phyloP scores from a whole-genome alignment of 2,113 vertebrate species.

The Acrocephalus arundinaceus region DNA sequence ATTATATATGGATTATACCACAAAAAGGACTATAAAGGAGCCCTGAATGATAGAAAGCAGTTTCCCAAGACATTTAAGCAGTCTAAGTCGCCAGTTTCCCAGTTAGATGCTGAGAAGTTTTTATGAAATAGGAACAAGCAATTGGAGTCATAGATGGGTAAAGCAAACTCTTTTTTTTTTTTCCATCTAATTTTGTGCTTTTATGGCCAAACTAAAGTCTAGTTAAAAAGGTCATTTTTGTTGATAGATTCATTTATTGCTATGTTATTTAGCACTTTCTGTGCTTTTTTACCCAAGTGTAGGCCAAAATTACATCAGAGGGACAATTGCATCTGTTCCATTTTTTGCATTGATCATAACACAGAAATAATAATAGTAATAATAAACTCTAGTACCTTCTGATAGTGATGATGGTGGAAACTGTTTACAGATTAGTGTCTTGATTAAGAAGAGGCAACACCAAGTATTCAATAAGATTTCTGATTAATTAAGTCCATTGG shows the following conservation, averaged over 20 bases:
- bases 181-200: background rate
- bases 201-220: background rate
- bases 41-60: background rate
- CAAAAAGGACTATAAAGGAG: background rate
- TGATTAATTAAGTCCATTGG: background rate
- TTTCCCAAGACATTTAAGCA: background rate
- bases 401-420: background rate
- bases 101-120: background rate
- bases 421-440: background rate
- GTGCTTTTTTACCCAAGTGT: background rate
- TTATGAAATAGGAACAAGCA: background rate
- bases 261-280: background rate
- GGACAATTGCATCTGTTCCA: background rate
- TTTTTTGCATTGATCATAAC: background rate
- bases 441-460: background rate
- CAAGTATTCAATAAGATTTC: background rate
- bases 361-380: background rate
- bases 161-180: background rate
- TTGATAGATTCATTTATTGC: background rate
- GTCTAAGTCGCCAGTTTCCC: background rate
- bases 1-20: background rate
- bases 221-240: background rate
- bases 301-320: background rate
- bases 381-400: background rate
- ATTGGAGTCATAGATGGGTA: background rate